phyloP scores from a whole-genome alignment of 2,888 invertebrate species.

The Iselma pallidipennis region DNA sequence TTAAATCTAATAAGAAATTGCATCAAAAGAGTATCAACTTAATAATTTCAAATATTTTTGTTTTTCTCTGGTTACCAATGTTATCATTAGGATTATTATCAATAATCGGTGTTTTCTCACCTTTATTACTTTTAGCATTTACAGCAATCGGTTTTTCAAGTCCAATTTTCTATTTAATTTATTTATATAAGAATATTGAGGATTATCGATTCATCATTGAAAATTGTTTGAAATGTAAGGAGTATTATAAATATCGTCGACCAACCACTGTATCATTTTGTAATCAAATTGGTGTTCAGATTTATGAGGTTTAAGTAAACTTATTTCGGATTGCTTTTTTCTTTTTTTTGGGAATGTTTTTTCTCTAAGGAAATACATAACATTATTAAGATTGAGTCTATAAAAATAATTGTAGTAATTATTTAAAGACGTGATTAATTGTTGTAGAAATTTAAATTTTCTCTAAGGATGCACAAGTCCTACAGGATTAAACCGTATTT shows the following conservation, averaged over 20 bases:
- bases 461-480: not conserved
- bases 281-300: not conserved
- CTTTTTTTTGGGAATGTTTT: no score
- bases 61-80: slow-evolving; percentile 11
- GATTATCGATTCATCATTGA: not conserved
- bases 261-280: not conserved
- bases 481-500: not conserved
- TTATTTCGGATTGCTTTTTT: no score
- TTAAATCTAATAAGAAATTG: not conserved
- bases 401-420: no score
- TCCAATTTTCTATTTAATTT: slow-evolving; percentile 11
- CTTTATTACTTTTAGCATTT: not conserved
- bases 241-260: not conserved
- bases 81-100: not conserved
- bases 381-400: no score
- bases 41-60: slow-evolving; percentile 7
- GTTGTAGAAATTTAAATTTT: not conserved
- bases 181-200: not conserved
- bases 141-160: slow-evolving; percentile 7
- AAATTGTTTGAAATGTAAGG: not conserved
- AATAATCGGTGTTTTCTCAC: not conserved
- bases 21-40: not conserved
- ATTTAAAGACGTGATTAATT: no score
- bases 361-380: no score
- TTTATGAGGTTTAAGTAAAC: not conserved